Percentiles rank a stretch among this genome's conserved stretches.
These are phyloP conservation scores for Callaeas wilsoni DNA, from an alignment of 2,113 vertebrate species.

Conservation along the genomic window DNA sequence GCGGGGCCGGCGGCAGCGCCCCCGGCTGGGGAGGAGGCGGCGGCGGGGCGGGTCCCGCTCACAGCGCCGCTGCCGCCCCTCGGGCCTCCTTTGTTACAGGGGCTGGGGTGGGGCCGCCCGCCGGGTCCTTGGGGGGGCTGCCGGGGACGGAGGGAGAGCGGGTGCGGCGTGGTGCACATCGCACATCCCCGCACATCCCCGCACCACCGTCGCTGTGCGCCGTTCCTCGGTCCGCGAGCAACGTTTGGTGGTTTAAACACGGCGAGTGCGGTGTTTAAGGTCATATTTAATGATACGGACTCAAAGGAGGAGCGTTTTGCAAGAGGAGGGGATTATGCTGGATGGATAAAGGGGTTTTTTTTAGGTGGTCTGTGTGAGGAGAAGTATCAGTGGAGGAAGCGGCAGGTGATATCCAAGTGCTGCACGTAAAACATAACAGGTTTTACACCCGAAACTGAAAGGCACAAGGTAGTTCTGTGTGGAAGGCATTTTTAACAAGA, in stretches of 20 bases:
- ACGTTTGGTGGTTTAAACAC: neutral
- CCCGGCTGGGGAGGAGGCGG: neutral
- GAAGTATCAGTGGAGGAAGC: neutral
- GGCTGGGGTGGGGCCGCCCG: neutral
- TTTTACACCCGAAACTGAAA: neutral
- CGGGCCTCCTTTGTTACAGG: neutral
- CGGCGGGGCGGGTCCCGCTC: neutral
- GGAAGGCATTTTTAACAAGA: neutral
- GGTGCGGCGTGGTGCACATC: accelerated
- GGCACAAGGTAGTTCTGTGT: neutral
- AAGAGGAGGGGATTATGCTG: no score
- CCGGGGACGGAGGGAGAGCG: accelerated
- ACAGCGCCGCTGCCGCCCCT: neutral
- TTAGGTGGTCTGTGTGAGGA: neutral
- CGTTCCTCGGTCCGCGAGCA: neutral
- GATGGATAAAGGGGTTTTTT: accelerated
- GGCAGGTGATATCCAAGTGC: neutral
- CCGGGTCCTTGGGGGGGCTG: neutral
- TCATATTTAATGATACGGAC: accelerated
- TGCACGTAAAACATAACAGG: accelerated
- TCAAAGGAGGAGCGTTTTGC: neutral
- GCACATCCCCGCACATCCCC: neutral
- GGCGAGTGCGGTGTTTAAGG: neutral
- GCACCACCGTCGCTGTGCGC: accelerated
- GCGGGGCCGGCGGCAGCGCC: neutral